Evolutionary conservation across 2,888 invertebrate species (phyloP), one percentile per base, ranked within the genome.

Genomic region (Heliconius aoede): DNA sequence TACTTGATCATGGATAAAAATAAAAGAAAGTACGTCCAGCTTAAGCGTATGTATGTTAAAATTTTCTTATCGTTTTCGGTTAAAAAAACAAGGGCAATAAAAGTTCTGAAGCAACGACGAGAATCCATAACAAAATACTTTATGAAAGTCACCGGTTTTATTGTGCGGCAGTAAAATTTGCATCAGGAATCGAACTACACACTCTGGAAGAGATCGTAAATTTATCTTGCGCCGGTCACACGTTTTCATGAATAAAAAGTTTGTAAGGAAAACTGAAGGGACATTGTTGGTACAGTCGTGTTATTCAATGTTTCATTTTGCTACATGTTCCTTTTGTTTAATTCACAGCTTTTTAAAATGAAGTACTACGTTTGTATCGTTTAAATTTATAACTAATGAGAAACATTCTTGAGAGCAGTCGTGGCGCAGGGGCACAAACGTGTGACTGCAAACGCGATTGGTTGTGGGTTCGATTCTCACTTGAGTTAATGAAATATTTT

Each of bases 191-290:
- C 89, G 89, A 89, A 90, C 86, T 85, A 86, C 88, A 88, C 87
- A 88, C 88, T 89, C 88, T 79, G 87, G 87, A 91, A 91, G 89
- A 88, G 86, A 86, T 91, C 92, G 92, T 92, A 92, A 92, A 92
- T 86, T 88, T 87, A 87, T 89, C 88, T 87, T 83, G 84, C 85
- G 81, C 82, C 86, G 87, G 90, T 90, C 89, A 89, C 88, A 85
- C 85, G 83, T 82, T 79, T 84, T 86, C 89, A 89, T 91, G 89
- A 91, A 92, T 91, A 91, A 91, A 89, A 86, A 80, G 82, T 84
- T 80, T 76, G 78, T 79, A 79, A 80, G 78, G 78, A 81, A 79
- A 79, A 78, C 79, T 68, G 51, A 64, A 46, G 69, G 73, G 61
- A 69, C 65, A 73, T 75, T 77, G 73, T 60, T 77, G 30, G 67